Percentiles rank a stretch among this genome's conserved stretches.
Conservation (phyloP, 1,140 invertebrate species). For the Drosophila tsacasi region DNA sequence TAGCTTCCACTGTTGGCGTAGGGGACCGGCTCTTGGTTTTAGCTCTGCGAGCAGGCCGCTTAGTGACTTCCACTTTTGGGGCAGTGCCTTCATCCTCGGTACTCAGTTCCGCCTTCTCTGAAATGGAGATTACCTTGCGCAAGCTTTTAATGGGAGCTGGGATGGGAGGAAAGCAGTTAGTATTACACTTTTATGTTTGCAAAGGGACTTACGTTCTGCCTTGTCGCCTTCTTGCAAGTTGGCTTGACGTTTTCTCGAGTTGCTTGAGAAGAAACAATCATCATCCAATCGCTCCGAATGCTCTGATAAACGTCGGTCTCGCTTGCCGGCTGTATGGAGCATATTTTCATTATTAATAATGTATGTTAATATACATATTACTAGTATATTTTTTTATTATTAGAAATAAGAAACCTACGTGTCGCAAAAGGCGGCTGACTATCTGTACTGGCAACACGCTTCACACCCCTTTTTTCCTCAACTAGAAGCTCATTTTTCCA, state of each 20-base stretch:
- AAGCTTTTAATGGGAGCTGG: neutral
- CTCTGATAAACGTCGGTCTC: constrained; percentile 12
- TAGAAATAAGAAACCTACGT: constrained; percentile 22
- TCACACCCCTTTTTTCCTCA: neutral
- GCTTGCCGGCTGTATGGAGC: constrained; percentile 8
- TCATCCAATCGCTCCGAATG: neutral
- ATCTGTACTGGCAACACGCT: constrained; percentile 24
- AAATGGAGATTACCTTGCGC: no score
- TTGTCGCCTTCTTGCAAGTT: neutral
- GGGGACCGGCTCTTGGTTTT: neutral
- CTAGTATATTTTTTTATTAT: no score
- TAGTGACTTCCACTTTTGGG: neutral
- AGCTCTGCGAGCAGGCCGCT: neutral
- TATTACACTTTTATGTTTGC: no score
- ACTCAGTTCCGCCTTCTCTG: neutral
- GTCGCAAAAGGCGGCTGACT: constrained; percentile 22
- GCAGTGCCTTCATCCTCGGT: neutral
- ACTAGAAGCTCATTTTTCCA: neutral
- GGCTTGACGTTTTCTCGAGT: neutral
- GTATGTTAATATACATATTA: no score
- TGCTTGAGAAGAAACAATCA: neutral
- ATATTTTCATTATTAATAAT: neutral
- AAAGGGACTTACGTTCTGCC: neutral
- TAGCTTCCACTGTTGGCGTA: neutral
- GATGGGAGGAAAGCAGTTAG: neutral